These are phyloP conservation scores for Lordiphosa andalusiaca DNA, from an alignment of 2,888 invertebrate species.

Conservation along the genomic window DNA sequence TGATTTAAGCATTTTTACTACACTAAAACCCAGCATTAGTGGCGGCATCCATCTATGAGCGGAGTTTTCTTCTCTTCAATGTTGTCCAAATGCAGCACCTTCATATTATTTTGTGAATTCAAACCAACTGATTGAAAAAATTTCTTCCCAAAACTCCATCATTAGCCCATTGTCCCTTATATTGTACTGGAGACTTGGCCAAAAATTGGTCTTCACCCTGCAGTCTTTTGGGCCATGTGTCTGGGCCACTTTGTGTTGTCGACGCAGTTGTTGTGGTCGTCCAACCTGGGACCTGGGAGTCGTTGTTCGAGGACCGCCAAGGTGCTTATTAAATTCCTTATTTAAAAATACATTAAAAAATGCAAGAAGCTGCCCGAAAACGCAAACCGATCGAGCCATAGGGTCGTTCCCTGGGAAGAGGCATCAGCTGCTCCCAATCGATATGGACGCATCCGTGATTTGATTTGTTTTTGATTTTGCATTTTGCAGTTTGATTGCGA, in stretches of 20 bases:
- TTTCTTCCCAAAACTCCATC: no score
- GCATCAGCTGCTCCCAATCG: constrained; percentile 43
- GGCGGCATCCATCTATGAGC: no score
- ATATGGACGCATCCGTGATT: constrained; percentile 44
- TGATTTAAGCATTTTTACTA: no score
- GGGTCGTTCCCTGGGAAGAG: constrained; percentile 4
- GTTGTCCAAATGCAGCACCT: no score
- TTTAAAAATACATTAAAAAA: constrained; percentile 76
- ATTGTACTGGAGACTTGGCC: constrained; percentile 1
- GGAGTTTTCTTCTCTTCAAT: no score
- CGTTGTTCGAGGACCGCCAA: constrained; percentile 55
- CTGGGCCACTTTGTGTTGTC: constrained; percentile 74
- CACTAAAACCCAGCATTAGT: no score
- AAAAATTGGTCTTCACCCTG: constrained; percentile 66
- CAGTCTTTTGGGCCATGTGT: constrained; percentile 60
- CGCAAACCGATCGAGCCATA: constrained; percentile 21
- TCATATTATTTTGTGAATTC: no score
- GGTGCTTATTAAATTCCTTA: constrained; percentile 75
- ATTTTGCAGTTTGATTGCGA: constrained; percentile 35
- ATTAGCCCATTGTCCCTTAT: constrained; percentile 1
- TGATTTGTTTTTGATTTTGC: constrained; percentile 50
- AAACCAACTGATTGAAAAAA: no score
- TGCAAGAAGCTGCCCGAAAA: constrained; percentile 67
- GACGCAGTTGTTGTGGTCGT: constrained; percentile 55
- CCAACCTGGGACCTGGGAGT: constrained; percentile 35